Base-by-base conservation (phyloP, 2,113 vertebrate species). In the Tiliqua scincoides region DNA sequence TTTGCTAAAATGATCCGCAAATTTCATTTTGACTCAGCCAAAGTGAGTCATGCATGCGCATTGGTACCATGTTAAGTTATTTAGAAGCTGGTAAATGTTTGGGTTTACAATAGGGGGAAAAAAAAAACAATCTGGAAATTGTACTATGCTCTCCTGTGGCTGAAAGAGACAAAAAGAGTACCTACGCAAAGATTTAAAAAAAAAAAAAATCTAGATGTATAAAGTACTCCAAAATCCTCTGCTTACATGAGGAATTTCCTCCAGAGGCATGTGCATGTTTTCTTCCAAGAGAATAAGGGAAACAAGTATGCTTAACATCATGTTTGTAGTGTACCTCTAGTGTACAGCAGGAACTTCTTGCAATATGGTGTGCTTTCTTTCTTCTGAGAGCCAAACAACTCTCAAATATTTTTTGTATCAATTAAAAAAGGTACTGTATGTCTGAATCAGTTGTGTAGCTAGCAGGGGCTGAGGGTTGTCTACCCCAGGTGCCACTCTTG, bases 281-380 rank as follows among this genome's bases (percentile, higher is more conserved):
- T 73, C 30, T 4, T 91, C 63, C 65, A 18, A 32, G 8, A 84
- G 63, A 37, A 12, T 85, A 12, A 35, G 54, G 23, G 23, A 12
- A n/a, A 40, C 86, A 79, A 20, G 0, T 2, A 68, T 62, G 75
- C 78, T 84, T 23, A 75, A 32, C 32, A 85, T 10, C 35, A 63
- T 17, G 37, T 48, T 68, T 61, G 48, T 6, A 70, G 0, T 52
- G 6, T 52, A 74, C 17, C 57, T 85, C 63, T 78, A 67, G 10
- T n/a, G 5, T 4, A 65, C 73, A 85, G 52, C 52, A 32, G 48
- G 0, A 40, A 63, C 4, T 20, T 23, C 21, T 89, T 85, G 30
- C 57, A 87, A 75, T 20, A 57, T 79, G 82, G 37, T 54, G 77
- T 67, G 6, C 3, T 90, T 91, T 15, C 10, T 75, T 84, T 90